Evolutionary conservation across 2,888 invertebrate genomes (phyloP).

Genomic region (Achlya flavicornis): DNA sequence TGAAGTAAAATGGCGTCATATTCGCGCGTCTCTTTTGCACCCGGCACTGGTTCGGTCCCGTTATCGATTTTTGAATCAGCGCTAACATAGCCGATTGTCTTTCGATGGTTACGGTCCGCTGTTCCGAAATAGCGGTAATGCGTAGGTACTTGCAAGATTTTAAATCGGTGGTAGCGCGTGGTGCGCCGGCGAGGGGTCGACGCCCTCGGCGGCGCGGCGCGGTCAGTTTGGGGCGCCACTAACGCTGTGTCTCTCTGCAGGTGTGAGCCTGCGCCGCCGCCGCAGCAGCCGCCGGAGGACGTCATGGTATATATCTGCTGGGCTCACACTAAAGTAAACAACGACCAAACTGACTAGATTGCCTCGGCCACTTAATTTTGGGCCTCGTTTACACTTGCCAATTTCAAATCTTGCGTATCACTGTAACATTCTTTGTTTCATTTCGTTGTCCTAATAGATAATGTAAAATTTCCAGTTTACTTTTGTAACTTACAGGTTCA

Average conservation of each 20-base stretch:
- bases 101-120: constrained; percentile 57
- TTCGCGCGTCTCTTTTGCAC: constrained; percentile 75
- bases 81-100: constrained; percentile 33
- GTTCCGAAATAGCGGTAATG: constrained; percentile 38
- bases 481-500: constrained; percentile 84
- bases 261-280: constrained; percentile 83
- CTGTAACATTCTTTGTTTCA: constrained; percentile 75
- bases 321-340: constrained; percentile 83
- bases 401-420: constrained; percentile 82
- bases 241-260: constrained; percentile 85
- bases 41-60: constrained; percentile 69
- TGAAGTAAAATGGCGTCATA: constrained; percentile 82
- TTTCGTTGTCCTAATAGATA: constrained; percentile 74
- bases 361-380: constrained; percentile 84
- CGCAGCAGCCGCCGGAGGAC: constrained; percentile 78
- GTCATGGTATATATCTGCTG: constrained; percentile 82
- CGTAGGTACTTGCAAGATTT: constrained; percentile 76
- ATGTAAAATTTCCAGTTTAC: constrained; percentile 79
- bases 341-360: constrained; percentile 81
- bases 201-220: constrained; percentile 48
- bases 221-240: constrained; percentile 80
- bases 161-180: constrained; percentile 73
- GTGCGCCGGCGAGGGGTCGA: constrained; percentile 40
- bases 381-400: constrained; percentile 80
- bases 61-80: constrained; percentile 46